Base-by-base conservation (phyloP, 1,140 invertebrate genomes). In the Microplitis demolitor region DNA sequence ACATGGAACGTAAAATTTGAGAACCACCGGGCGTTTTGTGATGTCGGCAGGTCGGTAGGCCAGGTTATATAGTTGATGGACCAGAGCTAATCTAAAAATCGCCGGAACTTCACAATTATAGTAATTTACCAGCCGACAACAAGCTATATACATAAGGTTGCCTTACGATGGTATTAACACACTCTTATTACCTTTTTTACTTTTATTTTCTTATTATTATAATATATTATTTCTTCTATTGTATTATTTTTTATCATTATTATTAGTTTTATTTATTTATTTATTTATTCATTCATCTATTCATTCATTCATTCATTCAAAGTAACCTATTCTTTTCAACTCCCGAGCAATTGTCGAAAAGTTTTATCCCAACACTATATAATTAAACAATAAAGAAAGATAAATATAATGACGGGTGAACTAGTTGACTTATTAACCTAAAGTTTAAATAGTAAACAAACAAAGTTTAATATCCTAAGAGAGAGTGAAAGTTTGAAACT, bases 41-140 rank as follows among this genome's bases (percentile, higher is more conserved):
- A 71, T 78, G 78, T 80, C 75, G 78, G 79, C 77, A 78, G 78
- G 71, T 81, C 66, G 78, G 79, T 81, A 77, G 79, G 78, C 75
- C 80, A 80, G 79, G 81, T 79, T 73, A 80, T 79, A 78, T 78
- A 78, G 78, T 80, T 84, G 83, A 85, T 87, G 84, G 85, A 85
- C 84, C 85, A 85, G 82, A 85, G 84, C 83, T 86, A 86, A 86
- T 85, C 83, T 85, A 85, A 84, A 86, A 86, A 87, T 85, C 82
- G 80, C 83, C 84, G 83, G 84, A 86, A 87, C 83, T 87, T 84
- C 78, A 87, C 83, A 85, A 87, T 85, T 87, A 85, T 86, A 86
- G 84, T 86, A 83, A 87, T 85, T 85, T 86, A 84, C 76, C 82
- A 83, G 82, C 79, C 83, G 83, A 85, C 82, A 85, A 85, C 83